These are phyloP conservation scores for Schizotus pectinicornis DNA, from an alignment of 2,888 invertebrate genomes.

Conservation along the genomic window DNA sequence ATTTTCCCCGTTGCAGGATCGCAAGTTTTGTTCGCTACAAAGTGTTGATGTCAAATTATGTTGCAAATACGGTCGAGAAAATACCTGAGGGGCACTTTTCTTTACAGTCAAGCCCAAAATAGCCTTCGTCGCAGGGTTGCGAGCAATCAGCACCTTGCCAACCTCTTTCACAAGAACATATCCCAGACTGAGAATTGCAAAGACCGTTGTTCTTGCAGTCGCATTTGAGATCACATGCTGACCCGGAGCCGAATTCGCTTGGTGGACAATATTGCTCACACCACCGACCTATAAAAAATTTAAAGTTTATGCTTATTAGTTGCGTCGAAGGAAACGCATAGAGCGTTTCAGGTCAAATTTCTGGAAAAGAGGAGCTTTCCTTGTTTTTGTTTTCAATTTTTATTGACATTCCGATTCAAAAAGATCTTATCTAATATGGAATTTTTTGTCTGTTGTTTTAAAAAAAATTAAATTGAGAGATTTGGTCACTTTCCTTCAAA, in stretches of 20 bases:
- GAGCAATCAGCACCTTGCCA: constrained; percentile 79
- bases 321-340: no score
- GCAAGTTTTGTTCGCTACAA: constrained; percentile 76
- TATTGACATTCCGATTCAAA: no score
- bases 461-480: no score
- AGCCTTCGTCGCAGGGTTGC: constrained; percentile 75
- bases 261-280: constrained; percentile 83
- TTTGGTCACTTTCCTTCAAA: no score
- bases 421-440: no score
- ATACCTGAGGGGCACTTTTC: constrained; percentile 69
- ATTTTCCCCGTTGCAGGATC: constrained; percentile 86
- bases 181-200: constrained; percentile 78
- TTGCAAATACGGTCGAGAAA: background rate
- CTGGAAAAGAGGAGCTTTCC: no score
- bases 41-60: background rate
- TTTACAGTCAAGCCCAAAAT: constrained; percentile 81
- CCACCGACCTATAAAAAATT: constrained; percentile 66
- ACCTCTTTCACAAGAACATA: constrained; percentile 84
- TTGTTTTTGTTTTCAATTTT: no score
- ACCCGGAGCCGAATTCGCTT: constrained; percentile 74
- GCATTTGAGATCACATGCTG: constrained; percentile 78
- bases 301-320: background rate
- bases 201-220: constrained; percentile 86
- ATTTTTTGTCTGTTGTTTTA: no score
- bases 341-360: no score